A percentile compares a stretch with the other conserved stretches of the same genome.
Conservation (phyloP, 2,888 invertebrate genomes). For the Pseudolycoriella hygida region DNA sequence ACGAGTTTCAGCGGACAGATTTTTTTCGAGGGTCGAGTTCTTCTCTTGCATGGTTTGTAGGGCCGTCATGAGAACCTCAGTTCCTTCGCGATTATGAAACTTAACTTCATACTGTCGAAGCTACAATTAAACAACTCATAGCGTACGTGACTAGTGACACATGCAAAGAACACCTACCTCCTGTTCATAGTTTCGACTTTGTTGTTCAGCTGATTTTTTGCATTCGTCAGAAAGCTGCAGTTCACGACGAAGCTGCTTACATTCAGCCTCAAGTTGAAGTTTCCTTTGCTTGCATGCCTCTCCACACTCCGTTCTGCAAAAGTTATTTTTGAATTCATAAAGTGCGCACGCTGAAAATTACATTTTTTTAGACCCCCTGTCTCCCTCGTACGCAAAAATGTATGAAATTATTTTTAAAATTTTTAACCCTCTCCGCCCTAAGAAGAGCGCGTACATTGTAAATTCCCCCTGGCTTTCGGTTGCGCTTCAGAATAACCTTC, state of each 20-base stretch:
- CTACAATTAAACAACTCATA: slow-evolving; percentile 13
- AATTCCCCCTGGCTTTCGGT: no score
- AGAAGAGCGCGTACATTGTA: no score
- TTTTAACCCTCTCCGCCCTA: no score
- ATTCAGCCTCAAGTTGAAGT: slow-evolving; percentile 49
- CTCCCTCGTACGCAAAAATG: no score
- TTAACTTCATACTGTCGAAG: slow-evolving; percentile 26
- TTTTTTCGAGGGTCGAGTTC: slow-evolving; percentile 79
- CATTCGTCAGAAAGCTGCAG: slow-evolving; percentile 47
- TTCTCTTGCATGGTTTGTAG: slow-evolving; percentile 75
- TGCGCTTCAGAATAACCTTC: no score
- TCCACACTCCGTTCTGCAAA: slow-evolving; percentile 39
- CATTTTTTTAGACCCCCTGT: no score
- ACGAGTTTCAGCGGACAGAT: slow-evolving; percentile 89
- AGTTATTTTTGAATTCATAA: no score
- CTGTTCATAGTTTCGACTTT: slow-evolving; percentile 26
- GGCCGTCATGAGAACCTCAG: slow-evolving; percentile 63
- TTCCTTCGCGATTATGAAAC: slow-evolving; percentile 31
- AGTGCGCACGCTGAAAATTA: no score
- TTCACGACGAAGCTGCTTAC: slow-evolving; percentile 46
- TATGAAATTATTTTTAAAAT: no score
- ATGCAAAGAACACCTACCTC: slow-evolving; percentile 17
- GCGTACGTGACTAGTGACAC: not conserved
- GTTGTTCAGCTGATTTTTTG: slow-evolving; percentile 29
- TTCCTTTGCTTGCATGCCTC: slow-evolving; percentile 46